These are phyloP conservation scores for Oncorhynchus keta DNA, from an alignment of 2,113 vertebrate genomes.

Conservation along the genomic window DNA sequence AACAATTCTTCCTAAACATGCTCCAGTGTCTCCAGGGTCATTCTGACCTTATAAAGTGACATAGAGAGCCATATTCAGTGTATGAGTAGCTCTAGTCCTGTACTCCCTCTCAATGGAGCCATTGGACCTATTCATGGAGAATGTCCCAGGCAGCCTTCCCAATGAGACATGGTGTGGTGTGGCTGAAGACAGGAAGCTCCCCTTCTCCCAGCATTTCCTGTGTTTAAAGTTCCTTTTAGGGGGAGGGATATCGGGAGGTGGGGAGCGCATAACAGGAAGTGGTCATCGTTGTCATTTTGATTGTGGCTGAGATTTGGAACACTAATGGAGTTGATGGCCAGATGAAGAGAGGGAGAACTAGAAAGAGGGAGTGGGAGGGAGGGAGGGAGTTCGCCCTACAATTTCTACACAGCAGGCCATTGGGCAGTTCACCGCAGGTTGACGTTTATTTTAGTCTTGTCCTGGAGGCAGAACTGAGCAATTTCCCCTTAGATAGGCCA, in stretches of 20 bases:
- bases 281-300: slow-evolving; percentile 78
- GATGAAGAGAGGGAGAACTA: neutral
- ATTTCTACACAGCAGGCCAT: slow-evolving; percentile 25
- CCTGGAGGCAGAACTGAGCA: too few species aligned
- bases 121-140: slow-evolving; percentile 23
- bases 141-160: neutral
- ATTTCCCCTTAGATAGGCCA: too few species aligned
- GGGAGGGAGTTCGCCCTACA: slow-evolving; percentile 19
- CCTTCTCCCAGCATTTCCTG: slow-evolving; percentile 75
- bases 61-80: neutral
- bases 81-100: neutral
- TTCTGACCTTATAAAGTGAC: neutral
- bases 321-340: slow-evolving; percentile 10
- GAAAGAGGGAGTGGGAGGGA: neutral
- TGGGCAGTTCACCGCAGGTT: slow-evolving; percentile 20
- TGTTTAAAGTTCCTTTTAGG: slow-evolving; percentile 64
- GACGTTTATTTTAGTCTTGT: too few species aligned
- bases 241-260: slow-evolving; percentile 63
- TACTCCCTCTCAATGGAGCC: neutral
- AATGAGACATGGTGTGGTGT: neutral
- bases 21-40: neutral
- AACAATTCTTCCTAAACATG: neutral
- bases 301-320: slow-evolving; percentile 40
- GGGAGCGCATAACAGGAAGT: slow-evolving; percentile 79
- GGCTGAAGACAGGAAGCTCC: slow-evolving; percentile 73